Percentiles rank a stretch among this genome's conserved stretches.
These are phyloP conservation scores for Steinernema scapterisci DNA, from an alignment of 2,888 invertebrate genomes.

Conservation along the genomic window DNA sequence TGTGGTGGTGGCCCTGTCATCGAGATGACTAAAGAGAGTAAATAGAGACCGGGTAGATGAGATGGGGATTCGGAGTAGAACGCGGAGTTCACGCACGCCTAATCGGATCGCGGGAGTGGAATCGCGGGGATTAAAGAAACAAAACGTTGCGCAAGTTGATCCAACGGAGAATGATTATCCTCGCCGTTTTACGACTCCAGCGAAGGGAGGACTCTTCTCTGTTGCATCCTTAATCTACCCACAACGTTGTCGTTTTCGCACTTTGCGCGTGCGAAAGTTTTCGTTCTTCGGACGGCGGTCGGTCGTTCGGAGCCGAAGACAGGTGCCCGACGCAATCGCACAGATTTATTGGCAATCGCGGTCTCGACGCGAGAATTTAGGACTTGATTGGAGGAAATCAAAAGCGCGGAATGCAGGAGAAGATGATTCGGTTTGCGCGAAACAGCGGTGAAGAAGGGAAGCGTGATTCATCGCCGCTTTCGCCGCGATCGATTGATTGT, in stretches of 20 bases:
- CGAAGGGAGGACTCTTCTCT: neutral
- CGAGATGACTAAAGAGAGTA: conserved; percentile 20
- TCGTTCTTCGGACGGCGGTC: neutral
- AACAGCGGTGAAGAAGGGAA: neutral
- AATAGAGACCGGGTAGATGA: neutral
- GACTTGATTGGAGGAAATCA: neutral
- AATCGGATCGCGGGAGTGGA: neutral
- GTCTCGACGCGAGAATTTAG: neutral
- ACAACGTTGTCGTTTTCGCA: conserved; percentile 13
- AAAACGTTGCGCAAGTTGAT: conserved; percentile 18
- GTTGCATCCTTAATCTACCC: neutral
- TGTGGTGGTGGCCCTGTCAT: conserved; percentile 27
- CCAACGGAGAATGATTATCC: conserved; percentile 21
- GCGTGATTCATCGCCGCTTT: conserved; percentile 7
- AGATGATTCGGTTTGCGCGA: conserved; percentile 10
- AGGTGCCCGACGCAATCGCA: conserved; percentile 1
- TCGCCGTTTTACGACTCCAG: conserved; percentile 18
- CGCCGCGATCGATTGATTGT: conserved; percentile 6
- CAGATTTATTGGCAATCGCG: neutral
- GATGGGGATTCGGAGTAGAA: neutral
- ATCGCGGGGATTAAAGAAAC: conserved; percentile 11
- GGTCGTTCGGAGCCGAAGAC: neutral
- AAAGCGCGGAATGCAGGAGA: neutral
- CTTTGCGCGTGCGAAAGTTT: conserved; percentile 10
- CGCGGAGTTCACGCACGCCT: conserved; percentile 23